phyloP scores from a whole-genome alignment of 2,797 vertebrate species.

The Platyrinchus mystaceus region DNA sequence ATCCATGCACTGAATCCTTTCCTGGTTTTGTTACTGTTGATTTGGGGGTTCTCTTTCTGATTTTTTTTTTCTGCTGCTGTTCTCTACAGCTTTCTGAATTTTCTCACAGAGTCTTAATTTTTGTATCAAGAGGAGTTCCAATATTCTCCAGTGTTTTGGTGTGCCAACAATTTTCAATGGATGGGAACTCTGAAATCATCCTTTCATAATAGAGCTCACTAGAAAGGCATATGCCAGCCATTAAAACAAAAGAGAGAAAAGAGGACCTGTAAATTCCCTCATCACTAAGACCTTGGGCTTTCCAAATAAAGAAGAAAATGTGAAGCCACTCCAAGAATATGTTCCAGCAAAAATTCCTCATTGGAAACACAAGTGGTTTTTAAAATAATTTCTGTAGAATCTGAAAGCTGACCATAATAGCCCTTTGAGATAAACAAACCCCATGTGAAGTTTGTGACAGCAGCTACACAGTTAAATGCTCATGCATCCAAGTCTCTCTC shows the following conservation, averaged over 20 bases:
- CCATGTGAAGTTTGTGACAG: background rate
- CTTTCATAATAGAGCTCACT: background rate
- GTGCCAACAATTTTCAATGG: background rate
- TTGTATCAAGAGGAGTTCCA: background rate
- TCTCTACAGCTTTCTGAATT: background rate
- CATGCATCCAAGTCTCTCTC: background rate
- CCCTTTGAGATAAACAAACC: background rate
- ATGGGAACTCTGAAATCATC: background rate
- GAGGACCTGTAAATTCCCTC: background rate
- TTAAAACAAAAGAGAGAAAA: background rate
- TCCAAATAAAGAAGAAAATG: background rate
- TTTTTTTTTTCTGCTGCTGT: fast-evolving
- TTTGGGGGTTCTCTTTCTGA: background rate
- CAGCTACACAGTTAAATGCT: slow-evolving; percentile 19
- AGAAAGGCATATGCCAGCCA: background rate
- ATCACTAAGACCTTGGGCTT: background rate
- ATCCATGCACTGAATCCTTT: background rate
- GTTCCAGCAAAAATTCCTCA: background rate
- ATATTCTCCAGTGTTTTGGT: background rate
- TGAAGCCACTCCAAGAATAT: background rate
- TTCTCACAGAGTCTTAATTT: background rate
- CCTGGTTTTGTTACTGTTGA: background rate
- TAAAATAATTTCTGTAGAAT: background rate
- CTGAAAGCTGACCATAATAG: background rate
- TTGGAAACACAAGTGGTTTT: background rate